Percentiles rank a stretch among this genome's conserved stretches.
Conservation (phyloP, 2,888 invertebrate genomes). For the Chalcis sispes region DNA sequence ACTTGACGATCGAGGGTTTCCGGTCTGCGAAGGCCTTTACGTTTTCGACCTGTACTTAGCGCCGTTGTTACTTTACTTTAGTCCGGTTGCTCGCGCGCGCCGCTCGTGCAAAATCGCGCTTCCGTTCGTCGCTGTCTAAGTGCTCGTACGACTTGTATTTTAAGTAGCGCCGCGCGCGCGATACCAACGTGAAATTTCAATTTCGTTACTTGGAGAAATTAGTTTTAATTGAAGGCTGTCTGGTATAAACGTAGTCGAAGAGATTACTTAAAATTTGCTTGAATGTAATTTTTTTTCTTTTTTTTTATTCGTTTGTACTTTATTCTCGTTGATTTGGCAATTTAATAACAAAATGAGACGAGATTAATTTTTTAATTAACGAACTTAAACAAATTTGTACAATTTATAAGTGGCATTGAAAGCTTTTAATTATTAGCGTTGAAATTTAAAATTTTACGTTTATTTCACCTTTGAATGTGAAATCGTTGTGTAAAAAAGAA, state of each 20-base stretch:
- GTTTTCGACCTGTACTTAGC: conserved; percentile 46
- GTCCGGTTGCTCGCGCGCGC: background rate
- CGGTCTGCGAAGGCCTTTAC: conserved; percentile 38
- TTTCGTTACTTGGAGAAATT: conserved; percentile 21
- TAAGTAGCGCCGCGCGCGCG: conserved; percentile 16
- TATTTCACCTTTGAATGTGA: too few species aligned
- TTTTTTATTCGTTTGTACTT: too few species aligned
- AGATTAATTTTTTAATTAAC: too few species aligned
- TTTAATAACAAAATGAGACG: too few species aligned
- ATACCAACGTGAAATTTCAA: conserved; percentile 11
- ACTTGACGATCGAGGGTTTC: conserved; percentile 25
- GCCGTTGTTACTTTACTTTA: conserved; percentile 34
- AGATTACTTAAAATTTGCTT: background rate
- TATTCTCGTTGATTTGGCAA: too few species aligned
- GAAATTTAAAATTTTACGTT: too few species aligned
- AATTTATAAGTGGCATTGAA: too few species aligned
- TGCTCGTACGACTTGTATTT: conserved; percentile 22
- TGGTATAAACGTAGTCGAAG: background rate
- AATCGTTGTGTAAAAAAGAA: too few species aligned
- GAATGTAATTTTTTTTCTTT: too few species aligned
- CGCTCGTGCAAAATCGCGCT: conserved; percentile 9
- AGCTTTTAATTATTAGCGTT: too few species aligned
- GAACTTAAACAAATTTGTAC: too few species aligned
- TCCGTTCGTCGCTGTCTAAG: conserved; percentile 24
- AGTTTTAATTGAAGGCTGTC: conserved; percentile 16